Evolutionary conservation across 2,797 vertebrate genomes (phyloP).

Genomic region (Serranus cabrilla): DNA sequence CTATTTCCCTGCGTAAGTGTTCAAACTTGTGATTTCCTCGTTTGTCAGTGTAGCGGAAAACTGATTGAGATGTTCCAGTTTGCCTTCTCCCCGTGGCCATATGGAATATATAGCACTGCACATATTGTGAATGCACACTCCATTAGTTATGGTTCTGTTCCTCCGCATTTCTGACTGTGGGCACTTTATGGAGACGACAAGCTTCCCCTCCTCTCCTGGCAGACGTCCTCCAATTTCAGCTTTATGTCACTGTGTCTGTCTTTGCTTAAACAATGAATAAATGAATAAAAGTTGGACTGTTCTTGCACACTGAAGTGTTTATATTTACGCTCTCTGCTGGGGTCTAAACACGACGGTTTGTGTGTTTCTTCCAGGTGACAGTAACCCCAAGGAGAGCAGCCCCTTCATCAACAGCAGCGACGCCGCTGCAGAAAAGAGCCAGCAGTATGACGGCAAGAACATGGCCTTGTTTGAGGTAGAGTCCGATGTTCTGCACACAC

Average conservation of each 20-base stretch:
- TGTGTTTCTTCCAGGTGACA: conserved; percentile 89
- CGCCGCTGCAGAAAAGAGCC: conserved; percentile 92
- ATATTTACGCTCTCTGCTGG: conserved; percentile 1
- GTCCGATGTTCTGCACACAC: conserved; percentile 1
- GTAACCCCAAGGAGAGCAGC: conserved; percentile 98
- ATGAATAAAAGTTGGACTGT: conserved; percentile 6
- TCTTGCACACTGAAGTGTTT: conserved; percentile 6
- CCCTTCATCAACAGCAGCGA: conserved; percentile 99
- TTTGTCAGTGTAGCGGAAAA: conserved; percentile 40
- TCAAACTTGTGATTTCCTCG: conserved; percentile 9
- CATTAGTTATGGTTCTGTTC: conserved; percentile 60
- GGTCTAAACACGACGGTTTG: conserved; percentile 37
- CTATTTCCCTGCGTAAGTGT: not conserved
- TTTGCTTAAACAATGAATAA: conserved; percentile 12
- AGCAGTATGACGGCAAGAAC: conserved; percentile 96
- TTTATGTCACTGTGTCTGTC: conserved; percentile 12
- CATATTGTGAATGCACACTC: conserved; percentile 64
- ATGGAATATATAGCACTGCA: conserved; percentile 59
- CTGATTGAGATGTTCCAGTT: conserved; percentile 54
- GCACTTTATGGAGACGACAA: conserved; percentile 21
- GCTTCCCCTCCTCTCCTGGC: conserved; percentile 29
- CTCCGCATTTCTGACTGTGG: conserved; percentile 51
- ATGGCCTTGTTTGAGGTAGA: conserved; percentile 99
- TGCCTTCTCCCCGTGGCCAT: conserved; percentile 42
- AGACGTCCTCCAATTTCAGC: conserved; percentile 19